Base-by-base conservation (phyloP, 1,140 invertebrate species). In the Bombus vancouverensis region DNA sequence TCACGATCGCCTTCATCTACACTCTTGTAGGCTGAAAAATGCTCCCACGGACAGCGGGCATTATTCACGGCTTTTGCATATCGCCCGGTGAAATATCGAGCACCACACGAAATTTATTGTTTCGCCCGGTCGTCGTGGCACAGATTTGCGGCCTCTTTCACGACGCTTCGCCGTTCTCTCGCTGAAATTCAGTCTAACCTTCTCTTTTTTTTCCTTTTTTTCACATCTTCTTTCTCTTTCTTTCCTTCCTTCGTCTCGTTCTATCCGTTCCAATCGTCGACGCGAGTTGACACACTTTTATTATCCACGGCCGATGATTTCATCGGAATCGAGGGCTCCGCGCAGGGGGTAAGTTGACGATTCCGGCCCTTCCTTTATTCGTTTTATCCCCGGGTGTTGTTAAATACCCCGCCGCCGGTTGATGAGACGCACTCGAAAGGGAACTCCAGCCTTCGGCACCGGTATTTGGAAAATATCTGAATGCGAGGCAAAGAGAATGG, bases 11-110 rank as follows among this genome's bases (percentile, higher is more conserved):
- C 65, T 44, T 59, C 57, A 25, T 37, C 37, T 32, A 44, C n/a
- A 6, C 12, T 9, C 22, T 4, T n/a, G 37, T 71, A 62, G 75
- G 47, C 68, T 65, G 83, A 85, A 85, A 85, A 85, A 80, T 85
- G 68, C 57, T 62, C 25, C 77, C 47, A 80, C 76, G 18, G 42
- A 80, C 77, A 42, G 53, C 32, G 42, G 37, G 25, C 77, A 70
- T 85, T 85, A 85, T 73, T 85, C 83, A 78, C 28, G 32, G 53
- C 39, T 72, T 85, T 85, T 80, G 68, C 83, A 85, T 85, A 85
- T 72, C 77, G 68, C 34, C 1, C 18, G 68, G 53, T 85, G 78
- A 85, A 85, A 85, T 85, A 85, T 85, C 77, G 39, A 71, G 76
- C 68, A 79, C 53, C 83, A 13, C 39, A 39, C 37, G 68, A 22